A percentile compares a stretch with the other conserved stretches of the same genome.
Evolutionary conservation across 2,888 invertebrate species (phyloP).

Genomic region (Brenthis ino): DNA sequence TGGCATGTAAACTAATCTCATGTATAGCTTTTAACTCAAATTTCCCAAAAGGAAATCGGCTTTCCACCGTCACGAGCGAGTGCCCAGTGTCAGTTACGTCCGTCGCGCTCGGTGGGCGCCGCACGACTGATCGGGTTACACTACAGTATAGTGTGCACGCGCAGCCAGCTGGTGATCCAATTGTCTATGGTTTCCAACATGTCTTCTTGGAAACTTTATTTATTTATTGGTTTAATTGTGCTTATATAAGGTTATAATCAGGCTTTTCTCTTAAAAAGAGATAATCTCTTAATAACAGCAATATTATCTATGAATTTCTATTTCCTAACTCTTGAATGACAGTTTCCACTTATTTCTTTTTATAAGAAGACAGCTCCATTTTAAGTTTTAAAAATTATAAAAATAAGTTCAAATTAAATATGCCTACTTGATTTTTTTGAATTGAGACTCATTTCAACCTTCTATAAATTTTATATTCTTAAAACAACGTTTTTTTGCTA

Average conservation of each 20-base stretch:
- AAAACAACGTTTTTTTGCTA: too few species aligned
- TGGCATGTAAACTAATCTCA: slow-evolving; percentile 28
- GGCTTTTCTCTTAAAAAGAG: too few species aligned
- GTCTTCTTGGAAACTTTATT: slow-evolving; percentile 16
- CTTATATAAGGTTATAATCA: not conserved
- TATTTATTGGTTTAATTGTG: not conserved
- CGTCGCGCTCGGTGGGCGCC: slow-evolving; percentile 59
- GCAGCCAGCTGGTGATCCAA: slow-evolving; percentile 38
- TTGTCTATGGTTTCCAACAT: slow-evolving; percentile 27
- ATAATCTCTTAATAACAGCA: too few species aligned
- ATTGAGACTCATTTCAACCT: too few species aligned
- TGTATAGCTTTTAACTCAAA: slow-evolving; percentile 37
- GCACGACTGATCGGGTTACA: slow-evolving; percentile 62
- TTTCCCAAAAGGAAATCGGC: slow-evolving; percentile 63
- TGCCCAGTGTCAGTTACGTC: slow-evolving; percentile 58
- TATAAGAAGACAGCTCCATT: too few species aligned
- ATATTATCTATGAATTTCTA: too few species aligned
- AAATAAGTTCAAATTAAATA: too few species aligned
- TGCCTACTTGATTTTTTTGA: too few species aligned
- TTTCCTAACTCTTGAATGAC: too few species aligned
- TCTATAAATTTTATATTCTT: too few species aligned
- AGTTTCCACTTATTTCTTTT: too few species aligned
- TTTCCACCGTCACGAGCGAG: slow-evolving; percentile 53
- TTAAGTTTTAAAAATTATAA: too few species aligned
- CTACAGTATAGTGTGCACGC: slow-evolving; percentile 32